Percentiles rank a stretch among this genome's conserved stretches.
Evolutionary conservation across 2,113 vertebrate species (phyloP).

Genomic region (Vombatus ursinus): DNA sequence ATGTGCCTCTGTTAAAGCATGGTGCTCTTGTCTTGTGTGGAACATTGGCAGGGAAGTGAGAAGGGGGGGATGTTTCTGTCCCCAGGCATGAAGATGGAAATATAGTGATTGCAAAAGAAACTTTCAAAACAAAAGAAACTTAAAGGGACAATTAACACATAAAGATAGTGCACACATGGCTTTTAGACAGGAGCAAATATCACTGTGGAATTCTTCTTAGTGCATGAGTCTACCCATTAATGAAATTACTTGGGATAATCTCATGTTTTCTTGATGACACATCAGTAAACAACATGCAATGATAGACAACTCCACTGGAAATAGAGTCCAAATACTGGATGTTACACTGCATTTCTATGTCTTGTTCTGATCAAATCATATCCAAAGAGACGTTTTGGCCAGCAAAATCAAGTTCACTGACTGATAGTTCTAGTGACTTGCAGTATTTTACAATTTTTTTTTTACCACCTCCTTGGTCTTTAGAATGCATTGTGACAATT

Average conservation of each 20-base stretch:
- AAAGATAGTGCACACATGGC: background rate
- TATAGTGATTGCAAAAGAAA: background rate
- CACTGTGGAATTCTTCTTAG: background rate
- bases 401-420: background rate
- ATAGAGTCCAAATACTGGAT: background rate
- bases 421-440: background rate
- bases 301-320: background rate
- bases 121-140: conserved; percentile 20
- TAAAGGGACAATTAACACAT: conserved; percentile 9
- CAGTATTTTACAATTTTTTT: background rate
- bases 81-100: conserved; percentile 31
- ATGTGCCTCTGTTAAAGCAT: conserved; percentile 64
- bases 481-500: background rate
- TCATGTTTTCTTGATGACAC: background rate
- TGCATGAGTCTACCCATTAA: background rate
- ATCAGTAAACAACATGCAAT: background rate
- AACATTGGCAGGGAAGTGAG: conserved; percentile 7
- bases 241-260: background rate
- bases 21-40: conserved; percentile 25
- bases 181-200: conserved; percentile 16
- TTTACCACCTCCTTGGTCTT: background rate
- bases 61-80: conserved; percentile 14
- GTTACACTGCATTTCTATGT: background rate
- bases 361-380: background rate
- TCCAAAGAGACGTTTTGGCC: background rate